Evolutionary conservation across 2,888 invertebrate species (phyloP), one percentile per base, ranked within the genome.

Genomic region (Caenorhabditis sp.): DNA sequence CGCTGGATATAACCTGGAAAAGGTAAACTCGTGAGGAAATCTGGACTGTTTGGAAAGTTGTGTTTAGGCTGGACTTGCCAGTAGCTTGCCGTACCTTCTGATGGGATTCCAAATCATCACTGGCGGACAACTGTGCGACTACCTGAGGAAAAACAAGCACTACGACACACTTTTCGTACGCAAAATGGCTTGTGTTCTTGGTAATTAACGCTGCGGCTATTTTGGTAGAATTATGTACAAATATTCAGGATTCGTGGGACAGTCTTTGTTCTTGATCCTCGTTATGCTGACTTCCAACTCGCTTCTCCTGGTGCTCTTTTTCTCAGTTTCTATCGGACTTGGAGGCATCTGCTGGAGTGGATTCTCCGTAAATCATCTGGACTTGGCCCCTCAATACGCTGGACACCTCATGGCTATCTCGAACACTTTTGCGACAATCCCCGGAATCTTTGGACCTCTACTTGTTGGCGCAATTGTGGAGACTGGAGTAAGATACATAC

Each of bases 261-360:
- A 96, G 92, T 94, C 95, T 0, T 90, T 95, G 37, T 95, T 95
- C 90, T 94, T 95, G 94, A 91, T 94, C 73, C 91, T 93, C 0
- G 94, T 95, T 0, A 94, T 94, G 1, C 94, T 93, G 87, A 91
- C 94, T 3, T 91, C 93, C 1, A 92, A 78, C 17, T 70, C 93
- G 15, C 91, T 92, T 0, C 92, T 92, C 39, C 93, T 94, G 43
- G 92, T 95, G n/a, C 91, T 93, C n/a, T 95, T 93, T 89, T 92
- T 96, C 32, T 94, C 95, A 0, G 92, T 95, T 52, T 95, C 95
- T 0, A 95, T 95, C 0, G 95, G 95, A 0, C 91, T 95, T 0
- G 95, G 96, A 0, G 91, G 95, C 0, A 95, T 95, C 89, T 94
- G 95, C 0, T 95, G 95, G 95, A 93, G 95, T 6, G 95, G 95